Percentiles rank a stretch among this genome's conserved stretches.
Conservation (phyloP, 1,140 invertebrate species). For the Asobara japonica region DNA sequence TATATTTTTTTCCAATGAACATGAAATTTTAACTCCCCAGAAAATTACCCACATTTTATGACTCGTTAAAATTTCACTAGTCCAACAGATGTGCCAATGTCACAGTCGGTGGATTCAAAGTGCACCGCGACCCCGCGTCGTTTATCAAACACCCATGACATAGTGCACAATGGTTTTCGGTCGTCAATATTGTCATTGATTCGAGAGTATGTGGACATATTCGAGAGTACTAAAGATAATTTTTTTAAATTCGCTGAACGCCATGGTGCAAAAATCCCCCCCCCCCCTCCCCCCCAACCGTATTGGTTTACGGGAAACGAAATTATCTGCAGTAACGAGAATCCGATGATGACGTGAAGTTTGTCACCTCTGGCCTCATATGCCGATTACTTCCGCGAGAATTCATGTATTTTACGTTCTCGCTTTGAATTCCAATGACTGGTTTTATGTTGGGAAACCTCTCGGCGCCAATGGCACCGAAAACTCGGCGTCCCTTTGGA, state of each 20-base stretch:
- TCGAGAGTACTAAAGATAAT: no score
- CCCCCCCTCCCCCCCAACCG: neutral
- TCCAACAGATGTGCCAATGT: conserved; percentile 54
- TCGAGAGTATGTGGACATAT: no score
- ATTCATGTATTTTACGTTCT: conserved; percentile 40
- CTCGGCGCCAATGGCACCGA: neutral
- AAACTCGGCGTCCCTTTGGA: conserved; percentile 25
- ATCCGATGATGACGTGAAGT: neutral
- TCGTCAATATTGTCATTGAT: no score
- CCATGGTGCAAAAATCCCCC: no score
- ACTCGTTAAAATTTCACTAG: conserved; percentile 2
- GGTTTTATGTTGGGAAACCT: conserved; percentile 50
- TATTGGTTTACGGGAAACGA: neutral
- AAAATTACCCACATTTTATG: neutral
- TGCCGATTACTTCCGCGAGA: conserved; percentile 50
- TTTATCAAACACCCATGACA: conserved; percentile 8
- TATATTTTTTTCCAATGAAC: neutral
- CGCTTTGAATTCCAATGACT: conserved; percentile 46
- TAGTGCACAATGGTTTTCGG: neutral
- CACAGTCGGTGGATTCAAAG: conserved; percentile 46
- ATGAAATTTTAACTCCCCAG: neutral
- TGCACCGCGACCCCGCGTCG: conserved; percentile 19
- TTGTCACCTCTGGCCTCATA: conserved; percentile 29
- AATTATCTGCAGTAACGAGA: neutral
- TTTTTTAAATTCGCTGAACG: no score